phyloP scores from a whole-genome alignment of 2,113 vertebrate genomes.

The Myiagra hebetior region DNA sequence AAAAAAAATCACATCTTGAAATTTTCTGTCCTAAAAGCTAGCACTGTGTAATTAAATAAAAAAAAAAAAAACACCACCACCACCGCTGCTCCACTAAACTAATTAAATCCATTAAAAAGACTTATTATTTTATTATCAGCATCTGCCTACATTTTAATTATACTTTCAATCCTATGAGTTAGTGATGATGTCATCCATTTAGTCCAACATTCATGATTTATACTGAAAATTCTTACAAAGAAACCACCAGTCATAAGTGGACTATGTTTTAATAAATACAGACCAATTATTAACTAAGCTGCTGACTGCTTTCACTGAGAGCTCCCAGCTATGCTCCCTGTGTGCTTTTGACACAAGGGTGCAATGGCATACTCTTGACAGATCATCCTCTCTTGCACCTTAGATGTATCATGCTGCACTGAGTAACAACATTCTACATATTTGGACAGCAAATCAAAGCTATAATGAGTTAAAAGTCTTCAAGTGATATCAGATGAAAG shows the following conservation, averaged over 20 bases:
- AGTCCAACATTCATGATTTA: background rate
- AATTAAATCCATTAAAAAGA: background rate
- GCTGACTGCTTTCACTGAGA: background rate
- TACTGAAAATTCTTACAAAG: background rate
- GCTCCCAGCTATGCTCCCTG: background rate
- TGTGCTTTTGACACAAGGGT: background rate
- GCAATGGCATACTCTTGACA: background rate
- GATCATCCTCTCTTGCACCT: background rate
- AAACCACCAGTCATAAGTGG: background rate
- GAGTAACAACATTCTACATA: background rate
- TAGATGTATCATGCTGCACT: background rate
- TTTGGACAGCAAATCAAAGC: background rate
- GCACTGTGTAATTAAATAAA: background rate
- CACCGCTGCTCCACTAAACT: accelerated
- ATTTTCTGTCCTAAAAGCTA: background rate
- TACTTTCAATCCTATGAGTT: background rate
- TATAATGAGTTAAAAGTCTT: background rate
- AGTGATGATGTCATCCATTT: background rate
- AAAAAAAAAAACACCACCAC: background rate
- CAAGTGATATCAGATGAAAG: background rate
- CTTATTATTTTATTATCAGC: background rate
- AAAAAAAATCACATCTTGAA: background rate
- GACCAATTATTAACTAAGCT: background rate
- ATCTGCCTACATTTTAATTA: background rate
- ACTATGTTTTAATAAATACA: background rate